Conservation (phyloP, 2,113 vertebrate species). For the Pan troglodytes region DNA sequence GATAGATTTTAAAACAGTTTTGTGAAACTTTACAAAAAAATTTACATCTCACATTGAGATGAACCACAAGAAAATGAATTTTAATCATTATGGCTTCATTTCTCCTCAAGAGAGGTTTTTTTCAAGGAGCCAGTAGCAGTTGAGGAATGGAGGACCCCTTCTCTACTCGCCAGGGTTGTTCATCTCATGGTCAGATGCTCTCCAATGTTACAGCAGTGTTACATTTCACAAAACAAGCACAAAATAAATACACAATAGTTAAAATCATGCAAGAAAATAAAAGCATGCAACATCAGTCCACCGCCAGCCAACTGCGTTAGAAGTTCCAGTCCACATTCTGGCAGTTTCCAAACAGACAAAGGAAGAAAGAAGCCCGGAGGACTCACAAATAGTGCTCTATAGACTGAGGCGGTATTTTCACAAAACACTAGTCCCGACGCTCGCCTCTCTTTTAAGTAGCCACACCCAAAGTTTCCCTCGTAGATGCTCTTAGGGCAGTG, state of each 20-base stretch:
- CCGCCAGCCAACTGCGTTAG: conserved; percentile 75
- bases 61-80: conserved; percentile 46
- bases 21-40: conserved; percentile 56
- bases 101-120: conserved; percentile 41
- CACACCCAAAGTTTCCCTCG: conserved; percentile 95
- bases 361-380: conserved; percentile 82
- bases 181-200: conserved; percentile 66
- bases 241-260: conserved; percentile 71
- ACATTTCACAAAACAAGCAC: conserved; percentile 75
- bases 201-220: conserved; percentile 65
- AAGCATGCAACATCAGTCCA: conserved; percentile 85
- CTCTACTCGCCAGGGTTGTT: conserved; percentile 61
- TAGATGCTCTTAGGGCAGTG: conserved; percentile 93
- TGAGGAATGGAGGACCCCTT: conserved; percentile 45
- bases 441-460: conserved; percentile 95
- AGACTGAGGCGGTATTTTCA: conserved; percentile 96
- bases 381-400: conserved; percentile 98
- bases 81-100: conserved; percentile 23
- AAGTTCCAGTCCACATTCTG: conserved; percentile 83
- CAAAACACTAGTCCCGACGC: conserved; percentile 96
- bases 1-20: conserved; percentile 27
- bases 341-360: conserved; percentile 73
- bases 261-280: conserved; percentile 83
- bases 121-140: conserved; percentile 32
- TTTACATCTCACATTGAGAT: conserved; percentile 60